Percentiles rank a stretch among this genome's conserved stretches.
These are phyloP conservation scores for Brachionichthys hirsutus DNA, from an alignment of 2,113 vertebrate species.

Conservation along the genomic window DNA sequence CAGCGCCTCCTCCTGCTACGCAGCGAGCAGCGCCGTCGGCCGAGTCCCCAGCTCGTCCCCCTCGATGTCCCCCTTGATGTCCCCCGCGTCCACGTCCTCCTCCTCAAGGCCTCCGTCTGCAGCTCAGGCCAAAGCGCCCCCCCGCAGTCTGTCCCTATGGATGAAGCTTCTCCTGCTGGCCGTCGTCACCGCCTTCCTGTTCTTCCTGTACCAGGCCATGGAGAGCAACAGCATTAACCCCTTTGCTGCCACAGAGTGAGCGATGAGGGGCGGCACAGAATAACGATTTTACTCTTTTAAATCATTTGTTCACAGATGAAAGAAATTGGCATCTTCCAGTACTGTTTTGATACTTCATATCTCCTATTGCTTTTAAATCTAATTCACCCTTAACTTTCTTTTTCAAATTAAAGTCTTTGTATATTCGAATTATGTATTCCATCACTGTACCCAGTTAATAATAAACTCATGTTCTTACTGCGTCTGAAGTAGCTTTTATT, in stretches of 20 bases:
- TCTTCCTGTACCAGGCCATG: constrained; percentile 94
- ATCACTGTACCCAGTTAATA: constrained; percentile 58
- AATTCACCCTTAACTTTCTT: constrained; percentile 39
- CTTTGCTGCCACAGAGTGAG: constrained; percentile 45
- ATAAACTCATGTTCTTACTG: no score
- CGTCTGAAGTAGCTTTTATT: no score
- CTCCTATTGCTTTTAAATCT: constrained; percentile 24
- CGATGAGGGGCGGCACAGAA: neutral
- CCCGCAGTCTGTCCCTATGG: constrained; percentile 82
- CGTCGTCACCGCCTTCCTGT: constrained; percentile 80
- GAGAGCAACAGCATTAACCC: constrained; percentile 88
- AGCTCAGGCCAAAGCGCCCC: constrained; percentile 35
- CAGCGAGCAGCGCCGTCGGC: constrained; percentile 52
- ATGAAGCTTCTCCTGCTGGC: constrained; percentile 86
- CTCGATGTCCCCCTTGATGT: constrained; percentile 2
- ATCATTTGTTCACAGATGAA: constrained; percentile 20
- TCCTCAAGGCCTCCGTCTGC: constrained; percentile 29
- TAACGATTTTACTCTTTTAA: constrained; percentile 45
- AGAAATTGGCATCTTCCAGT: no score
- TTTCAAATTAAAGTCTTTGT: constrained; percentile 34
- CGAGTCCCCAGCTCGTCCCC: constrained; percentile 36
- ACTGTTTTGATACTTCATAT: neutral
- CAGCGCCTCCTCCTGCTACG: constrained; percentile 50
- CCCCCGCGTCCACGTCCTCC: constrained; percentile 7
- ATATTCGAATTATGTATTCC: constrained; percentile 51